Conservation (phyloP, 1,140 invertebrate species). For the Habropoda laboriosa region DNA sequence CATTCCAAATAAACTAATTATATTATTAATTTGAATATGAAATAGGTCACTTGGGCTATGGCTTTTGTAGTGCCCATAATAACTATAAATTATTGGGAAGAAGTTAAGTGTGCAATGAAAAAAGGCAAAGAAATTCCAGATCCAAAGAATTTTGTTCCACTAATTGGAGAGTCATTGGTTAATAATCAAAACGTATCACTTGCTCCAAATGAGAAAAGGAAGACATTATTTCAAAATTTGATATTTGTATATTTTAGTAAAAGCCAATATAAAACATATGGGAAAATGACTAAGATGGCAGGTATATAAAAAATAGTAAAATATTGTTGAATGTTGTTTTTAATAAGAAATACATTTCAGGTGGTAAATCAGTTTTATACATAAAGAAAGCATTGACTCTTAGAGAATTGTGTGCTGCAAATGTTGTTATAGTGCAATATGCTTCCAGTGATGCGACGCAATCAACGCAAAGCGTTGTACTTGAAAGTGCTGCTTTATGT, state of each 20-base stretch:
- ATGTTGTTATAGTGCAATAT: slow-evolving; percentile 32
- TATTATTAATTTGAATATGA: background rate
- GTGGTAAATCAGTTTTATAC: slow-evolving; percentile 18
- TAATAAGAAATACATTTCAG: slow-evolving; percentile 9
- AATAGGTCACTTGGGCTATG: slow-evolving; percentile 84
- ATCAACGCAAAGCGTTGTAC: background rate
- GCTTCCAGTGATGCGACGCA: background rate
- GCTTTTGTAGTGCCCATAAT: slow-evolving; percentile 85
- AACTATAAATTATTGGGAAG: slow-evolving; percentile 84
- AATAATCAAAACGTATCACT: slow-evolving; percentile 3
- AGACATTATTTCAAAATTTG: slow-evolving; percentile 22
- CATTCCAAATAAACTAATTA: background rate
- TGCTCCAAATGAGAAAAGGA: slow-evolving; percentile 7
- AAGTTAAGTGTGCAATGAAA: slow-evolving; percentile 78
- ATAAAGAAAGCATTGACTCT: background rate
- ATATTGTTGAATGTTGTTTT: background rate
- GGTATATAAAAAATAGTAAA: slow-evolving; percentile 6
- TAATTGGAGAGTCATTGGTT: slow-evolving; percentile 14
- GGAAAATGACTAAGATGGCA: slow-evolving; percentile 24
- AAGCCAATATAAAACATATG: slow-evolving; percentile 17
- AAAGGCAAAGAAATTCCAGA: slow-evolving; percentile 12
- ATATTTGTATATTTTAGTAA: slow-evolving; percentile 34
- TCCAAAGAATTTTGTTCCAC: background rate
- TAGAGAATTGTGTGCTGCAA: slow-evolving; percentile 8
- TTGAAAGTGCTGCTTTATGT: slow-evolving; percentile 36